Base-by-base conservation (phyloP, 2,888 invertebrate genomes). In the Iselma pallidipennis region DNA sequence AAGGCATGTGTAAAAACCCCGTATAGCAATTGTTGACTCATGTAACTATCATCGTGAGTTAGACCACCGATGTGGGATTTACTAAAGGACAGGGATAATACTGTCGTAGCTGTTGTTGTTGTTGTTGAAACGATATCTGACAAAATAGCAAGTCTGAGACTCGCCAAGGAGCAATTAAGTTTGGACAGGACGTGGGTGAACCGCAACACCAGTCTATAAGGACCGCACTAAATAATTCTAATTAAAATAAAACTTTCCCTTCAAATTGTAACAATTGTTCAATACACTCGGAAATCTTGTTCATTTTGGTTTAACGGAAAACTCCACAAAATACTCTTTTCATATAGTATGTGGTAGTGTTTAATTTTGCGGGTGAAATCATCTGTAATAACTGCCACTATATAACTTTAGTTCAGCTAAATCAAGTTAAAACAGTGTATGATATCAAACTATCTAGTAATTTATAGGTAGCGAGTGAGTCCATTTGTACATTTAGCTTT, bases 21-120 rank as follows among this genome's bases (percentile, higher is more conserved):
- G 33, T n/a, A 50, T 29, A 53, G 49, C 59, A 65, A 62, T 65
- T 65, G 65, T 65, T 61, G 61, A 61, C 61, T 52, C 65, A 59
- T 61, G 56, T 62, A 61, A n/a, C n/a, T n/a, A 64, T 64, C 57
- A 61, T 52, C 61, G 57, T 64, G 61, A 62, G 52, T 65, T 49
- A 57, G 57, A 33, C 33, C 33, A 33, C 51, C 55, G 61, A 60
- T 62, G 65, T 65, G 65, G 65, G 65, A 65, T 65, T 62, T 62
- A 50, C 25, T 31, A 31, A 52, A 21, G 45, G 45, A 21, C 19
- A 21, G 45, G 6, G 45, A 12, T 16, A 45, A 45, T 45, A 12
- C 1, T 6, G 9, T 16, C 9, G 42, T 42, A 19, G 19, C 9
- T 42, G 42, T 42, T 42, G 42, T 21, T 45, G 21, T 45, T 45